Conservation (phyloP, 1,140 invertebrate genomes). For the Limonius californicus region DNA sequence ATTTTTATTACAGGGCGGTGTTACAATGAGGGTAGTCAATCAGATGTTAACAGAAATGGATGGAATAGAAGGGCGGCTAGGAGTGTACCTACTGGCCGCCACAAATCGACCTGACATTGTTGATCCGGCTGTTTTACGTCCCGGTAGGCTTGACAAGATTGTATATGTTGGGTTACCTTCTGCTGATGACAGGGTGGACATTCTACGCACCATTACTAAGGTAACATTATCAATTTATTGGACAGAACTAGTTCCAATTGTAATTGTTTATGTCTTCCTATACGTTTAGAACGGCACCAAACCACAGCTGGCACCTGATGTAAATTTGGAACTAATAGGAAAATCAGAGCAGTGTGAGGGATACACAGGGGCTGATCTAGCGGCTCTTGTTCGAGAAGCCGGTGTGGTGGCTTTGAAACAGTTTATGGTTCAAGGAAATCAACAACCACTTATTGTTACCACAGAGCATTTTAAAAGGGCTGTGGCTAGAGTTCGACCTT, state of each 20-base stretch:
- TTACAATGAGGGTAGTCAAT: conserved; percentile 85
- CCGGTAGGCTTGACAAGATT: conserved; percentile 90
- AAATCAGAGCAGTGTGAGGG: conserved; percentile 65
- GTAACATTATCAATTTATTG: conserved; percentile 50
- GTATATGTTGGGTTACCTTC: conserved; percentile 91
- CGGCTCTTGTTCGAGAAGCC: conserved; percentile 80
- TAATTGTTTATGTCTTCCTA: too few relatives aligned
- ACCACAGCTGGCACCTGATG: conserved; percentile 71
- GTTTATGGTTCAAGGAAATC: conserved; percentile 49
- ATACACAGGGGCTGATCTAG: conserved; percentile 90
- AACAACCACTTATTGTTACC: conserved; percentile 45
- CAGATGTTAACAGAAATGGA: conserved; percentile 99
- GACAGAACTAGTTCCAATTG: too few relatives aligned
- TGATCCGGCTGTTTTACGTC: conserved; percentile 92
- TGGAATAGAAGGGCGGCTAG: conserved; percentile 83
- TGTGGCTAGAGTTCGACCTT: conserved; percentile 72
- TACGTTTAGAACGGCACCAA: conserved; percentile 70
- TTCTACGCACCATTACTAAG: conserved; percentile 88
- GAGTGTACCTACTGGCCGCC: conserved; percentile 93
- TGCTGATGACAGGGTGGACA: conserved; percentile 76
- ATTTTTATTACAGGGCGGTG: conserved; percentile 61
- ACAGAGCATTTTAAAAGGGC: conserved; percentile 57
- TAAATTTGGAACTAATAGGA: conserved; percentile 68
- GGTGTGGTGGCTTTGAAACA: conserved; percentile 72
- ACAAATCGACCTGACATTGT: conserved; percentile 97